Base-by-base conservation (phyloP, 1,140 invertebrate species). In the Parapsyche elsis region DNA sequence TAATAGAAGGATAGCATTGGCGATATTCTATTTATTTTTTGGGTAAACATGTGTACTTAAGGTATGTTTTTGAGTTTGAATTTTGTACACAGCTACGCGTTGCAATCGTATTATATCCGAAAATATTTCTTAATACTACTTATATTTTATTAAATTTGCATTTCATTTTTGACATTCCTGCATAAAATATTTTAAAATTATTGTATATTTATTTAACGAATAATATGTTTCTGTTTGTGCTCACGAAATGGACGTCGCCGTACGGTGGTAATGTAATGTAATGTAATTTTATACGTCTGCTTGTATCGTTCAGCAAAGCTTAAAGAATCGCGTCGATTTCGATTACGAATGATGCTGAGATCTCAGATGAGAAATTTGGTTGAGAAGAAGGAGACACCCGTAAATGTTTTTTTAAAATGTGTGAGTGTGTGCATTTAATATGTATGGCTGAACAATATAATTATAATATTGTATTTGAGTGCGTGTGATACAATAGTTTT, bases 311-410 rank as follows among this genome's bases (percentile, higher is more conserved):
- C 24, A 83, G 82, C 82, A 83, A 83, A 83, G 80, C 38, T 67
- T 83, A 44, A 83, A 83, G 46, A 83, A 83, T 77, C 82, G 82
- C 10, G 82, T 83, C 2, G 82, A 83, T 49, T 83, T 81, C 59
- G 82, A 83, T 67, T 83, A 83, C 46, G 82, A 83, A 81, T 83
- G 78, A 83, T 83, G 77, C 24, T 53, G n/a, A 26, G 77, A 78
- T 45, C 38, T 73, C 16, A 49, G 45, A 73, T 73, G 64, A 67
- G 64, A 67, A 23, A 67, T 67, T 67, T 67, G 64, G 64, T 46
- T 49, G 21, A 45, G 71, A 49, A 67, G 21, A 67, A 26, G 19
- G 19, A 67, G 10, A 71, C 38, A 71, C 46, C 19, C 46, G 19
- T 61, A 57, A 57, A 61, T 45, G 44, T 19, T 14, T 67, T 23